Base-by-base conservation (phyloP, 1,140 invertebrate genomes). In the Lucilia sericata region DNA sequence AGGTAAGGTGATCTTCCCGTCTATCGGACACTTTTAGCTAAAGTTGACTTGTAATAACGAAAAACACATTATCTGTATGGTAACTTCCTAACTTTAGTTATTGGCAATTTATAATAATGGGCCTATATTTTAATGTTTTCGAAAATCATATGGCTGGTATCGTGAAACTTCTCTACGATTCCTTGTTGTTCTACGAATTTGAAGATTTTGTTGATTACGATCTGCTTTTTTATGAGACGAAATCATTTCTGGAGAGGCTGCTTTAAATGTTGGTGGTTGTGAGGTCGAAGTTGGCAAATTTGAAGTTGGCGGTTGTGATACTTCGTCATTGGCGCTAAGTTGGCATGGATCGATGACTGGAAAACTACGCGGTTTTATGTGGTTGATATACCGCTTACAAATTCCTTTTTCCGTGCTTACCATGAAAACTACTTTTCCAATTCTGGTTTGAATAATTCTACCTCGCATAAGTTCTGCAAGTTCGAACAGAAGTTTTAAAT, bases 401-500 rank as follows among this genome's bases (percentile, higher is more conserved):
- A 30, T 30, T 30, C 25, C 25, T 30, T 30, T 30, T 19, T 74
- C 74, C 30, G 74, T 13, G 13, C 21, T 74, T 30, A 2, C 13
- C 19, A 30, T 74, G 2, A 74, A 74, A 2, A 74, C 30, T 25
- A 74, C 74, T 74, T 74, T 74, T 10, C 74, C 74, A 34, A 74
- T 74, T 74, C 30, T 74, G 12, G 74, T 30, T 30, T 21, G 19
- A 21, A 10, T 74, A 74, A 74, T 74, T n/a, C n/a, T n/a, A n/a
- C n/a, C n/a, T n/a, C n/a, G n/a, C n/a, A n/a, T n/a, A n/a, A n/a
- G n/a, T n/a, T n/a, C n/a, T n/a, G n/a, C n/a, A n/a, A n/a, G n/a
- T 80, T 5, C 34, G 34, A 19, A 47, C 76, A 17, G 49, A 51
- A 21, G 25, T 49, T 82, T 82, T 82, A 30, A 82, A 82, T 60